Evolutionary conservation across 1,140 invertebrate species (phyloP), one percentile per base, ranked within the genome.

Genomic region (Drosophila littoralis): DNA sequence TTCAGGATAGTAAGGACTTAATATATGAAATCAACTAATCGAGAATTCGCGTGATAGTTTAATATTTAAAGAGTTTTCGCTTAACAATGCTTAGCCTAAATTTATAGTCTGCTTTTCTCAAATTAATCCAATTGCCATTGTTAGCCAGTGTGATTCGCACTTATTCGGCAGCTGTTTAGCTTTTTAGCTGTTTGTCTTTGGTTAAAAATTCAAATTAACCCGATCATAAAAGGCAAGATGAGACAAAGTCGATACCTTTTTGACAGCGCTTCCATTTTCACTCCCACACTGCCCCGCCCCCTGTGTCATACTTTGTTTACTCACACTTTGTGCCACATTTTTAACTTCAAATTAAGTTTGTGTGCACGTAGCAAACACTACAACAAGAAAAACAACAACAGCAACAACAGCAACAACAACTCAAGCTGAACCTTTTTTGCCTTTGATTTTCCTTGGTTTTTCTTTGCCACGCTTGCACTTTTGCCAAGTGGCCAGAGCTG

Each of bases 341-440:
- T 85, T 85, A 85, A 85, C 82, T 88, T 89, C 69, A 89, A 88
- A 88, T 88, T 88, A 88, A 89, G 83, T 83, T 88, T 89, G 84
- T 88, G 83, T 88, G 80, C 83, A 88, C 83, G 83, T 88, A 83
- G 79, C 84, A 88, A 88, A 89, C 79, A 84, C 73, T 82, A 52
- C 42, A 85, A 71, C 28, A 67, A 28, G 13, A 40, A 84, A 68
- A 86, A 52, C 42, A 85, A 71, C 28, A 67, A 28, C 22, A 40
- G 17, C 28, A 58, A 35, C 17, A 43, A 35, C 22, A 28, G 10
- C 36, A 17, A 13, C 12, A 58, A 28, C 43, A 58, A 8, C 40
- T 48, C 13, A 52, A 74, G 32, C 45, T 70, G 52, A 83, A 83
- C 77, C 81, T 80, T 86, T 79, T 81, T 60, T 69, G 67, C 63